Evolutionary conservation across 2,113 vertebrate species (phyloP).

Genomic region (Tenebrosternarchus preto): DNA sequence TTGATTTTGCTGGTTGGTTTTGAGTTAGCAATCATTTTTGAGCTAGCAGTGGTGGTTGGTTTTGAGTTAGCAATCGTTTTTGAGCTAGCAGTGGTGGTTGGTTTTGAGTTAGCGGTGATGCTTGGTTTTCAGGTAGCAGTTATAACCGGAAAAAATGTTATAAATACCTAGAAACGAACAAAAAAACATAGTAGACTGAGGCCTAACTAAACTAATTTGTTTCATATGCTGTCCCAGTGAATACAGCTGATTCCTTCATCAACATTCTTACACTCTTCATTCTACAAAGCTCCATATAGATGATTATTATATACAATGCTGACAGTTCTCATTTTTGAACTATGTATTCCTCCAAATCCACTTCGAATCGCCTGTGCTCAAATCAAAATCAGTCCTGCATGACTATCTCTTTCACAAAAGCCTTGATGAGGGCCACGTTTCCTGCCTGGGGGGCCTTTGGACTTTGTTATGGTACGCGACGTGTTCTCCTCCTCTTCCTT

Average conservation of each 20-base stretch:
- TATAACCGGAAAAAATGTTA: too few relatives aligned
- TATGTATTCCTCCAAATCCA: not conserved
- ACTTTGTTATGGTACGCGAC: slow-evolving; percentile 24
- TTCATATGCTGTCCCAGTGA: not conserved
- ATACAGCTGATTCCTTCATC: not conserved
- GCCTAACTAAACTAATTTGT: not conserved
- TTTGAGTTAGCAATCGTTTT: not conserved
- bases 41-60: not conserved
- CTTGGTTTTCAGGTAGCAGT: not conserved
- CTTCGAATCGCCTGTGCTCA: not conserved
- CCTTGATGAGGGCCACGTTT: not conserved
- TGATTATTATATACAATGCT: not conserved
- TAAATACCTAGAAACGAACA: slow-evolving; percentile 7
- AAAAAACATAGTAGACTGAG: not conserved
- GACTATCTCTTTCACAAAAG: slow-evolving; percentile 7
- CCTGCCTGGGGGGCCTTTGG: slow-evolving; percentile 4
- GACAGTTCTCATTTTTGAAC: not conserved
- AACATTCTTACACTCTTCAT: not conserved
- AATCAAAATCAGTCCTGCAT: slow-evolving; percentile 26
- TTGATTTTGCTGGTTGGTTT: not conserved
- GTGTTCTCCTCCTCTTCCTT: slow-evolving; percentile 24
- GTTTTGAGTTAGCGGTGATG: not conserved
- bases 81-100: too few relatives aligned
- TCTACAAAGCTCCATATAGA: not conserved
- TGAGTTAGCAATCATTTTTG: too few relatives aligned